Evolutionary conservation across 2,113 vertebrate genomes (phyloP).

Genomic region (Cyphomyrus discorhynchus): DNA sequence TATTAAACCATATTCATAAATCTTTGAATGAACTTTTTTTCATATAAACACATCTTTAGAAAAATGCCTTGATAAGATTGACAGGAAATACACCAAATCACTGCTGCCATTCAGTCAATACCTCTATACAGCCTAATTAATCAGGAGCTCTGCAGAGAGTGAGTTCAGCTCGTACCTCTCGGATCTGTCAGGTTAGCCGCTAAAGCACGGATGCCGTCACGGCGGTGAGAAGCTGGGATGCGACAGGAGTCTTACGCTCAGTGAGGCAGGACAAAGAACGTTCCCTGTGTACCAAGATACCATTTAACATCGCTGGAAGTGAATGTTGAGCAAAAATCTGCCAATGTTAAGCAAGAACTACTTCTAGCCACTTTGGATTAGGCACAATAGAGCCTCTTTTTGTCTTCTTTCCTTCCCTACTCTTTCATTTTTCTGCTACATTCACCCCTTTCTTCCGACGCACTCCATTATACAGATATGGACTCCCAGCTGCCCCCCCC

Average conservation of each 20-base stretch:
- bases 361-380: not conserved
- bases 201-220: not conserved
- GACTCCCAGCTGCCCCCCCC: not conserved
- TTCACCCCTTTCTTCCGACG: not conserved
- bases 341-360: not conserved
- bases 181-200: not conserved
- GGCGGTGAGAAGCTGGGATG: not conserved
- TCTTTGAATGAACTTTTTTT: not conserved
- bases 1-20: not conserved
- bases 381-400: not conserved
- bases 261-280: not conserved
- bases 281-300: not conserved
- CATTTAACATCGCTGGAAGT: not conserved
- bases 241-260: not conserved
- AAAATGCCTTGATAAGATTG: not conserved
- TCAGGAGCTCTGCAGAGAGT: not conserved
- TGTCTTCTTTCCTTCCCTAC: not conserved
- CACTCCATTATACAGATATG: not conserved
- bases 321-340: not conserved
- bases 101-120: not conserved
- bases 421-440: slow-evolving; percentile 1
- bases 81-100: not conserved
- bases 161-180: not conserved
- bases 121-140: not conserved
- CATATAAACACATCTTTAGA: not conserved